Base-by-base conservation (phyloP, 2,113 vertebrate genomes). In the Leucosticte australis region DNA sequence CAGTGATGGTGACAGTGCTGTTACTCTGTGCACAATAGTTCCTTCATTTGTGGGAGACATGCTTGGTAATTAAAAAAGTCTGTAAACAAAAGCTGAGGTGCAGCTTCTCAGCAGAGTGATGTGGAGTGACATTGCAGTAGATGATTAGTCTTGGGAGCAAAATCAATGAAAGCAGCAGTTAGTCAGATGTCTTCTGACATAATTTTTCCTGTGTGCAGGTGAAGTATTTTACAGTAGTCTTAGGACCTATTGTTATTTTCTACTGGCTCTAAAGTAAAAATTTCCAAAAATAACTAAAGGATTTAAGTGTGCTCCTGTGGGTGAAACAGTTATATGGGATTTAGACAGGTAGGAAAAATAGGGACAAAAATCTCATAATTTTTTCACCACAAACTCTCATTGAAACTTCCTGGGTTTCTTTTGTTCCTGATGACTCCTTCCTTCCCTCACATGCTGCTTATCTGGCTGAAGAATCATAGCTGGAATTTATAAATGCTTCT, bases 401-500 rank as follows among this genome's bases (percentile, higher is more conserved):
- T 89, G 56, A 89, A 92, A 56, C 33, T 81, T 91, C 47, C 39
- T 59, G 28, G 68, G 46, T 93, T 90, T 90, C 86, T 93, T 89
- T 83, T 28, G 22, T 78, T 79, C 47, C 73, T 77, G 55, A 83
- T 67, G 42, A 13, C 63, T 93, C 55, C 55, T 87, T 79, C 37
- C 31, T 87, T 90, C 60, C 14, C 56, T 35, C 73, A 92, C n/a
- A 55, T 75, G 60, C 69, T 89, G 73, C 80, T 96, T 97, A 93
- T 96, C 87, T 88, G 60, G 12, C 12, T 23, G 53, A 90, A 71
- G 88, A 87, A 89, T 97, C 93, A 68, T 27, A 53, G 76, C 76
- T 96, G 90, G 87, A 95, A 92, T 93, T 94, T 92, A 88, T 93
- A 96, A 95, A 89, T 90, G 93, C 85, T 95, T 83, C 90, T 95